A percentile compares a stretch with the other conserved stretches of the same genome.
phyloP scores from a whole-genome alignment of 2,113 vertebrate genomes.

The Heliornis fulica region DNA sequence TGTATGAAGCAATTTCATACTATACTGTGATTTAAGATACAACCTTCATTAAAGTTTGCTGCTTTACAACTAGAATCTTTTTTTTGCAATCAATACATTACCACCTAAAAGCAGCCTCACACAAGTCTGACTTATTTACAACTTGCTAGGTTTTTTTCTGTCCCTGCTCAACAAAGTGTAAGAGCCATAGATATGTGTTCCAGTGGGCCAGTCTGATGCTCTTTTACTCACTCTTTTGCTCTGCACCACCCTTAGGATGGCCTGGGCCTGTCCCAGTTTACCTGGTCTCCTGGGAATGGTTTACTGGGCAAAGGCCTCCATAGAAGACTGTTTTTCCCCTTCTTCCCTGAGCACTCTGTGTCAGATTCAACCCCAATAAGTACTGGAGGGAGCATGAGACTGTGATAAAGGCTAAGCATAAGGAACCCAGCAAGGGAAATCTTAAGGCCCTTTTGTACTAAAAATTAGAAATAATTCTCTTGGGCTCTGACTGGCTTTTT shows the following conservation, averaged over 20 bases:
- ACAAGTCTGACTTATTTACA: not conserved
- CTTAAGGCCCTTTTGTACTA: not conserved
- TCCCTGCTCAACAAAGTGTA: not conserved
- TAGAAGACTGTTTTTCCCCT: not conserved
- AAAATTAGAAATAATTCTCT: not conserved
- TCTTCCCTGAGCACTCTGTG: not conserved
- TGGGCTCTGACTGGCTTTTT: not conserved
- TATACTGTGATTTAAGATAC: not conserved
- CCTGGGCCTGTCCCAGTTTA: not conserved
- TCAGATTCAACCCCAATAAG: not conserved
- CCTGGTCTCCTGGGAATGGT: not conserved
- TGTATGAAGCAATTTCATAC: not conserved
- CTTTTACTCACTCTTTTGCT: not conserved
- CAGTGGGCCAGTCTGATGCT: not conserved
- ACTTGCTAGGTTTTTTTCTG: not conserved
- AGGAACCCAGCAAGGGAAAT: not conserved
- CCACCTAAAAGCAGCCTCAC: not conserved
- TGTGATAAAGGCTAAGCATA: not conserved
- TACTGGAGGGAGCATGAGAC: not conserved
- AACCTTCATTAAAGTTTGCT: constrained; percentile 18
- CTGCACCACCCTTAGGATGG: not conserved
- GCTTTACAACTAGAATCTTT: not conserved
- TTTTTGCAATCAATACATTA: not conserved
- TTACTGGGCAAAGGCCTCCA: not conserved
- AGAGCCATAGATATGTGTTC: not conserved